phyloP scores from a whole-genome alignment of 2,888 invertebrate species.

The Hedychridium roseum region DNA sequence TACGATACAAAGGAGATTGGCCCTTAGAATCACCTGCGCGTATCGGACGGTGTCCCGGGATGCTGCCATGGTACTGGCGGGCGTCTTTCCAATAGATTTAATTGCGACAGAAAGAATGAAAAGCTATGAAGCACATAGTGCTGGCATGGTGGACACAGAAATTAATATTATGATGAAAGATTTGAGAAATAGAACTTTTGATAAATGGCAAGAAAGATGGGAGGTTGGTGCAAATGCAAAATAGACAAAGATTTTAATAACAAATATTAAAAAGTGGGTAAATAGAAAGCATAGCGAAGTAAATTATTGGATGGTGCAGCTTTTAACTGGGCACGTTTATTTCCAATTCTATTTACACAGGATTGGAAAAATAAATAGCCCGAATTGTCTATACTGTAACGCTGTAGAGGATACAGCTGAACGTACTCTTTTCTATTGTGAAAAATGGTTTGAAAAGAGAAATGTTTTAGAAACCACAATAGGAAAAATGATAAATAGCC shows the following conservation, averaged over 20 bases:
- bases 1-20: not conserved
- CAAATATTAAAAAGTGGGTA: not conserved
- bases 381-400: too few species aligned
- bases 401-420: too few species aligned
- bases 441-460: too few species aligned
- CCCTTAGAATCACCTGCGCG: not conserved
- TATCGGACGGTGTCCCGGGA: too few species aligned
- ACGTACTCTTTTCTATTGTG: too few species aligned
- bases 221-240: not conserved
- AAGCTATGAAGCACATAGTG: not conserved
- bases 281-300: not conserved
- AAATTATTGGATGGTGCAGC: not conserved
- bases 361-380: not conserved
- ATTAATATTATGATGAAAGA: too few species aligned
- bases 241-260: not conserved
- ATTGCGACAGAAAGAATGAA: not conserved
- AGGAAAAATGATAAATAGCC: too few species aligned
- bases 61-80: not conserved
- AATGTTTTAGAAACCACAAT: too few species aligned
- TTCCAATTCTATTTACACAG: not conserved
- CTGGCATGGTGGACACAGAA: not conserved
- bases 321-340: not conserved
- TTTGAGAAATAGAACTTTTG: too few species aligned
- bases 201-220: not conserved
- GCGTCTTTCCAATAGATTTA: not conserved